Evolutionary conservation across 2,888 invertebrate genomes (phyloP).

Genomic region (Eristalis tenax): DNA sequence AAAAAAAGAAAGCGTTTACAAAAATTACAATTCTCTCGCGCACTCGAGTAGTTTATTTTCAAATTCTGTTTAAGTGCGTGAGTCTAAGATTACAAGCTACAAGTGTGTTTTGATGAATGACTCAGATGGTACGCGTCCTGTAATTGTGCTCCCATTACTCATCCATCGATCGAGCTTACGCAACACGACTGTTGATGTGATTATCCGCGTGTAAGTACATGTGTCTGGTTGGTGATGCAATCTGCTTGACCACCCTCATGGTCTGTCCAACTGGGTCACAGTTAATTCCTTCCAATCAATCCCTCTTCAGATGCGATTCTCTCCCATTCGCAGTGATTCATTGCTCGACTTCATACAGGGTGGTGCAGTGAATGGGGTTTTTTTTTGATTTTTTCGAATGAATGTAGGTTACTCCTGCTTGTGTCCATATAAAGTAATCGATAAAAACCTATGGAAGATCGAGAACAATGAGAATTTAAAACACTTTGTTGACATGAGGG

Average conservation of each 20-base stretch:
- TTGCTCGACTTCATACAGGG: not conserved
- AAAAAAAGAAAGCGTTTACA: not conserved
- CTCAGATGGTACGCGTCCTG: not conserved
- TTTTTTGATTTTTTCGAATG: not conserved
- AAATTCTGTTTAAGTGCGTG: slow-evolving; percentile 29
- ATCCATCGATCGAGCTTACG: no score
- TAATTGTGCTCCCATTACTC: no score
- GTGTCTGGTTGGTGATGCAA: not conserved
- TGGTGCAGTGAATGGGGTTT: not conserved
- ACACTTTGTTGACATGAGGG: not conserved
- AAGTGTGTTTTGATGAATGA: not conserved
- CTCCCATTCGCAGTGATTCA: not conserved
- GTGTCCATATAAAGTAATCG: no score
- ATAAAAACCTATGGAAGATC: no score
- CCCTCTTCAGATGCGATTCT: not conserved
- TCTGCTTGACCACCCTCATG: not conserved
- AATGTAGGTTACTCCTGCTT: not conserved
- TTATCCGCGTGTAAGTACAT: not conserved
- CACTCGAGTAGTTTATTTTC: not conserved
- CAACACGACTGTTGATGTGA: no score
- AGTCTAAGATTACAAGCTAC: not conserved
- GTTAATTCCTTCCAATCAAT: not conserved
- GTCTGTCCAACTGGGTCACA: not conserved
- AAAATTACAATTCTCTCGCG: not conserved
- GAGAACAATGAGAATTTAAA: not conserved